Base-by-base conservation (phyloP, 2,113 vertebrate genomes). In the Leptobrachium ailaonicum region DNA sequence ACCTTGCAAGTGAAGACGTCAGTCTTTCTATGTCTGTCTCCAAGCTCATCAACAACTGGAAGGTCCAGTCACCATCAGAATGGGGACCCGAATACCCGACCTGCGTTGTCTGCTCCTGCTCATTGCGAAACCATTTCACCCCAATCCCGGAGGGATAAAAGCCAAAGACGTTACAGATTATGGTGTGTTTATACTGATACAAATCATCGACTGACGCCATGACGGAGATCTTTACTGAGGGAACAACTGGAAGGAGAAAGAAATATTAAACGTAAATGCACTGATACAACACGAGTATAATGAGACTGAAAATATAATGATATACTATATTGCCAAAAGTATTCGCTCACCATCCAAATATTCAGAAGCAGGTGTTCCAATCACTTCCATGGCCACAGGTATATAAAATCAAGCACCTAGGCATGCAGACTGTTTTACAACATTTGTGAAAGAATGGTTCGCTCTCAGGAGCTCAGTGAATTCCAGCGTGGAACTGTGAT, bases 81-180 rank as follows among this genome's bases (percentile, higher is more conserved):
- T 10, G 50, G 14, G 9, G 6, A 2, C n/a, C 70, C 2, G 77
- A 32, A 20, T 44, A 72, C 14, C 42, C n/a, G 53, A 77, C 75
- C 0, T 84, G 84, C 0, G 62, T 5, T 0, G 2, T 73, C 82
- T 89, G 0, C 1, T 76, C 3, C 2, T 62, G 68, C 12, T 86
- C 85, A 0, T 88, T 90, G 66, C 0, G 82, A 58, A 86, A 76
- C 89, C 88, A 90, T 0, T 75, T 80, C 76, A 88, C 2, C 1
- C 72, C 72, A 80, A 90, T 44, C 2, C 83, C 8, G 0, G 87
- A 50, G 0, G 89, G 90, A 75, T 82, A 90, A 84, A 90, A 86
- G 32, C 86, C 86, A 20, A 86, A 74, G 72, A 83, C 85, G 0
- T 82, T 5, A 78, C 90, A 91, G 81, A 81, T 84, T 56, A 90